Evolutionary conservation across 2,797 vertebrate genomes (phyloP), one percentile per base, ranked within the genome.

Genomic region (Gymnothorax reevesii): DNA sequence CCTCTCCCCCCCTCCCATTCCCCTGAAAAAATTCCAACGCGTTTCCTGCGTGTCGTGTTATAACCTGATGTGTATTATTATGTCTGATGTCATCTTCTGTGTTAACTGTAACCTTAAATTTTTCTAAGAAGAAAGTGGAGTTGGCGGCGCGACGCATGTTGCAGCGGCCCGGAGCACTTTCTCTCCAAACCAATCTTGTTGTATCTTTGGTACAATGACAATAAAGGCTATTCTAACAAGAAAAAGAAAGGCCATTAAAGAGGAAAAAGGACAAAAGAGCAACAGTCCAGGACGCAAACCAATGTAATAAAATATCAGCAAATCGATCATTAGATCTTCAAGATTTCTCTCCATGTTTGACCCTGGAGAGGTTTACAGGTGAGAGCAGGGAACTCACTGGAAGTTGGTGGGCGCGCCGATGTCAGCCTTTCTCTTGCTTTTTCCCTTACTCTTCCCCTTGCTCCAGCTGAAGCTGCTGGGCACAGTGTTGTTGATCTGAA

Each of bases 371-470:
- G 12, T n/a, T 52, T 9, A 27, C 62, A 75, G 3, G 59, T 9
- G 22, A 73, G n/a, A 57, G 69, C 59, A 73, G 66, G 71, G 4
- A 89, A 94, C 95, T 95, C 92, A 96, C 96, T 96, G 94, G 91
- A 96, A 96, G 93, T 96, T 96, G 94, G 94, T 96, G 17, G 96
- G 96, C 0, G 94, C 95, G 87, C 95, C 95, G 62, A 96, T 96
- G 94, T 99, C 98, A 12, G 98, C 98, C 92, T 99, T 98, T 99
- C 91, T 96, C 95, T 98, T 98, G 94, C 98, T 92, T 94, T 42
- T n/a, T n/a, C 98, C 92, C 94, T 98, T 99, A 92, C 94, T 96
- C 94, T 98, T 99, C 94, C 98, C 98, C 94, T 98, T 98, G 91
- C 97, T 97, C 94, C 97, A 97, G 95, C 89, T 95, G 91, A 98